A percentile compares a stretch with the other conserved stretches of the same genome.
Conservation (phyloP, 2,888 invertebrate species). For the Acholoe squamosa region DNA sequence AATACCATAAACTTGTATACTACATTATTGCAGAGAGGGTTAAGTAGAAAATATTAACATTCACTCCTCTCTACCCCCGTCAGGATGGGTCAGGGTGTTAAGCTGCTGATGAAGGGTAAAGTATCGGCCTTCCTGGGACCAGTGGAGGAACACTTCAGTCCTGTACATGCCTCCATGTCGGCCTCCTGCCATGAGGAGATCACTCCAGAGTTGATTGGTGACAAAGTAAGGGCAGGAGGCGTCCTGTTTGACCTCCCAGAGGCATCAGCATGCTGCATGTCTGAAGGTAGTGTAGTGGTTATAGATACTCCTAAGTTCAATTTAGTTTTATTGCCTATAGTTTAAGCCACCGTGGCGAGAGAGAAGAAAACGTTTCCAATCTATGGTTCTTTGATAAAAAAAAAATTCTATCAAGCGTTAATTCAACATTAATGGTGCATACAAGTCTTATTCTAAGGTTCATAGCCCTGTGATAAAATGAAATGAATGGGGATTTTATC, state of each 20-base stretch:
- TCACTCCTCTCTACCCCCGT: not conserved
- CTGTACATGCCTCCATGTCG: slow-evolving; percentile 79
- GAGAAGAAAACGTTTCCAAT: too few species aligned
- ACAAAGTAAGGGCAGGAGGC: slow-evolving; percentile 75
- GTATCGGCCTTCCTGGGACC: slow-evolving; percentile 80
- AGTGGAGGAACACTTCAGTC: slow-evolving; percentile 77
- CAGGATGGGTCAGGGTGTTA: slow-evolving; percentile 80
- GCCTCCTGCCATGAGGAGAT: slow-evolving; percentile 78
- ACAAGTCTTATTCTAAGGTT: too few species aligned
- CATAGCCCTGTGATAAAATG: too few species aligned
- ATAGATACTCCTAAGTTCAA: not conserved
- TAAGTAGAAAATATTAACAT: not conserved
- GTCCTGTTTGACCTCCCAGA: not conserved
- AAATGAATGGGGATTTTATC: too few species aligned
- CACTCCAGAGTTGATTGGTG: slow-evolving; percentile 76
- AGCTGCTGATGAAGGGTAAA: slow-evolving; percentile 81
- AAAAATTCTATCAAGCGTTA: too few species aligned
- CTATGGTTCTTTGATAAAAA: too few species aligned
- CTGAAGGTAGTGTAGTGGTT: slow-evolving; percentile 3
- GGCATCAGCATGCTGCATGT: slow-evolving; percentile 35
- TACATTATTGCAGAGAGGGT: too few species aligned
- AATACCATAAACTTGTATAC: too few species aligned
- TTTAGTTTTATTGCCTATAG: too few species aligned
- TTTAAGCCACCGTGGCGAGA: too few species aligned
- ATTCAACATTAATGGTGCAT: too few species aligned